Evolutionary conservation across 2,113 vertebrate species (phyloP), one percentile per base, ranked within the genome.

Genomic region (Lophura nycthemera): DNA sequence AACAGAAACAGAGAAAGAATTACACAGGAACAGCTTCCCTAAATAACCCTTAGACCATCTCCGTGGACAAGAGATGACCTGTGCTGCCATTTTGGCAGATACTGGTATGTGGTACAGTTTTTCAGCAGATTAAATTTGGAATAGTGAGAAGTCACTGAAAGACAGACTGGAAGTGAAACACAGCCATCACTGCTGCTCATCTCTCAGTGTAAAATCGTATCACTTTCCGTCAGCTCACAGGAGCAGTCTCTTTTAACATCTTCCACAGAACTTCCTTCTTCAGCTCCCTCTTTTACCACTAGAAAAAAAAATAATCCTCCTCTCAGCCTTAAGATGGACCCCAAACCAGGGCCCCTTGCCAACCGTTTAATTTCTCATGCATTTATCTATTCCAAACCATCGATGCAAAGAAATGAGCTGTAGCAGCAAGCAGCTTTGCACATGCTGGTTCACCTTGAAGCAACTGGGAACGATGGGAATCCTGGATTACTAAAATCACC

Each of bases 351-450:
- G 34, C 27, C 15, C 61, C 66, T 50, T 73, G 56, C 34, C 64
- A 91, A 77, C 42, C 60, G 6, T 52, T 92, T 88, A 59, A 95
- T 91, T 95, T 91, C 91, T 83, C 18, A 60, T 64, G 47, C 83
- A 89, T 91, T 89, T 95, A 91, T 86, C 76, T 85, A 91, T 50
- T 65, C 21, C 38, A 21, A 83, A 90, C 65, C 42, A 60, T 78
- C 61, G 38, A 73, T 71, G 80, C n/a, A 60, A 95, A 74, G 70
- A 86, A 91, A 94, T 81, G 59, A 92, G 71, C 66, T 86, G 43
- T 47, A 81, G 79, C 76, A 86, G 76, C 69, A 88, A 80, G 64
- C 83, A 15, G 74, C 65, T 80, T 22, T 88, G 82, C 86, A 82
- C 2, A 0, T 81, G 69, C 52, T 34, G 91, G 91, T 72, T 94